Evolutionary conservation across 2,888 invertebrate genomes (phyloP).

Genomic region (Monopis laevigella): DNA sequence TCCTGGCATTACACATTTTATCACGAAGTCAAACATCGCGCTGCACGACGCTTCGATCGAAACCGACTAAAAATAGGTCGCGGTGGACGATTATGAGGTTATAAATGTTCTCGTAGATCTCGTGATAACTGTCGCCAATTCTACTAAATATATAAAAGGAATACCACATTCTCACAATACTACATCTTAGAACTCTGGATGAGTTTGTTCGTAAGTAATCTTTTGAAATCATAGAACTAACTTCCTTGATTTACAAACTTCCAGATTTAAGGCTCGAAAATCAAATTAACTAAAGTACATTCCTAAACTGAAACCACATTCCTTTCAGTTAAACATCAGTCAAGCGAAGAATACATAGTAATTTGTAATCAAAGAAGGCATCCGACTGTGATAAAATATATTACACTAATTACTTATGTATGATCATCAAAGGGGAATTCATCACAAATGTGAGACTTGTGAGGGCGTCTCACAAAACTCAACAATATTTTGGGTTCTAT

Average conservation of each 20-base stretch:
- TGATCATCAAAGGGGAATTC: constrained; percentile 3
- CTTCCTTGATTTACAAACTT: constrained; percentile 1
- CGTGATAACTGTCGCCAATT: constrained; percentile 4
- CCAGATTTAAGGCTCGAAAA: constrained; percentile 2
- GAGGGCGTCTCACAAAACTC: background rate
- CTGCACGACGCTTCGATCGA: constrained; percentile 8
- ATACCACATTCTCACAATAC: no score
- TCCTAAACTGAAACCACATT: constrained; percentile 7
- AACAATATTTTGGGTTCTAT: background rate
- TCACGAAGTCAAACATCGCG: constrained; percentile 17
- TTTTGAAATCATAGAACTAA: background rate
- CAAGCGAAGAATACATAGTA: constrained; percentile 11
- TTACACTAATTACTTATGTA: constrained; percentile 8
- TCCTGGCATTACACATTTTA: constrained; percentile 16
- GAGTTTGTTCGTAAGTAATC: no score
- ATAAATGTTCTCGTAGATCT: constrained; percentile 5
- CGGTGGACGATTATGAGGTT: constrained; percentile 7
- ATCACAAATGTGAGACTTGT: background rate
- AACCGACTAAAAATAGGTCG: constrained; percentile 11
- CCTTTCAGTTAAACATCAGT: constrained; percentile 11
- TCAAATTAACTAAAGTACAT: constrained; percentile 8
- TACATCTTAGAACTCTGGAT: no score
- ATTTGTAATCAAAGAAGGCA: constrained; percentile 11
- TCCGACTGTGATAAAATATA: constrained; percentile 9
- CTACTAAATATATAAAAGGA: no score